Percentiles rank a stretch among this genome's conserved stretches.
phyloP scores from a whole-genome alignment of 2,113 vertebrate genomes.

The human (Homo sapiens) region DNA sequence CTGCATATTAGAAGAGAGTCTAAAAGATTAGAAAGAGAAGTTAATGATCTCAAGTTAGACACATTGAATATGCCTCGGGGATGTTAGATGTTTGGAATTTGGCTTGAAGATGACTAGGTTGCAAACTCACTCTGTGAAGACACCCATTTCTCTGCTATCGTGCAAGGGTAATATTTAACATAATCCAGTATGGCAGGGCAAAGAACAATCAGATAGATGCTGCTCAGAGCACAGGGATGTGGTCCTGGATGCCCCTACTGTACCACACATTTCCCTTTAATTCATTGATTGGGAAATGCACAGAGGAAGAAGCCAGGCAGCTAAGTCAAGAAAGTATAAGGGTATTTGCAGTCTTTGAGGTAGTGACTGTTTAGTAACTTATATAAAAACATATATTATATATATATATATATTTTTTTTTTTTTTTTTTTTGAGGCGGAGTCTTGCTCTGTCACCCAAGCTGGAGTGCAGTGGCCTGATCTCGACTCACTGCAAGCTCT shows the following conservation, averaged over 20 bases:
- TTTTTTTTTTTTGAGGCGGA: no score
- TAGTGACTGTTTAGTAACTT: neutral
- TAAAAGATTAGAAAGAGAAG: neutral
- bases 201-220: neutral
- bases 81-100: neutral
- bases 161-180: neutral
- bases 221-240: neutral
- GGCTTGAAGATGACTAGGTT: neutral
- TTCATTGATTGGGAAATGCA: neutral
- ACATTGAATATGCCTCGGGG: neutral
- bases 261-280: neutral
- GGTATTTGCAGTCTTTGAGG: neutral
- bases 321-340: neutral
- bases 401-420: rapidly evolving
- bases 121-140: neutral
- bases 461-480: no score
- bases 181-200: neutral
- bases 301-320: neutral
- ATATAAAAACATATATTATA: neutral
- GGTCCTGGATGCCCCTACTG: neutral
- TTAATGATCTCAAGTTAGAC: neutral
- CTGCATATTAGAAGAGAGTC: neutral
- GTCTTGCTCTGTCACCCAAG: no score
- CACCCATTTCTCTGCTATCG: neutral
- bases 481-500: no score